Conservation (phyloP, 2,113 vertebrate species). For the Pachyramphus minor region DNA sequence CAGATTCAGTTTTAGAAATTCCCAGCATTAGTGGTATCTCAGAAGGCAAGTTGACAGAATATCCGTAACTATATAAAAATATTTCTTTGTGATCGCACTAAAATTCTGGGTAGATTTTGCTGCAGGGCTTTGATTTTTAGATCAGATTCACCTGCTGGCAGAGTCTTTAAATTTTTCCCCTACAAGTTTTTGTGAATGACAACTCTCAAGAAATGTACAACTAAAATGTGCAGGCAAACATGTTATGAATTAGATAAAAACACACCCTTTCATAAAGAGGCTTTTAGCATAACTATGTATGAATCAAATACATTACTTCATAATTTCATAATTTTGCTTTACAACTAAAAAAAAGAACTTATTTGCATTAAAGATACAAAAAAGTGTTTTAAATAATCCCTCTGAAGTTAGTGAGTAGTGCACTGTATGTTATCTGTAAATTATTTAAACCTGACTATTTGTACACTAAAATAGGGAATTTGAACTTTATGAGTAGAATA, state of each 20-base stretch:
- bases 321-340: background rate
- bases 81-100: background rate
- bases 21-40: background rate
- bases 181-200: background rate
- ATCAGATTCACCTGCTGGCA: background rate
- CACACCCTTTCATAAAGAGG: background rate
- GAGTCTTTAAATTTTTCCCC: background rate
- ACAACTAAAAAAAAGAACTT: background rate
- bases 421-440: background rate
- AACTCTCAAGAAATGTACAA: background rate
- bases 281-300: background rate
- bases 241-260: background rate
- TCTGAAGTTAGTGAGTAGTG: background rate
- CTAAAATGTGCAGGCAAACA: background rate
- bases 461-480: background rate
- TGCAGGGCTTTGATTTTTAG: background rate
- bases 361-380: background rate
- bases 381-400: background rate
- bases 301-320: background rate
- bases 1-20: background rate
- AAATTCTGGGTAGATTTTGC: background rate
- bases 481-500: background rate
- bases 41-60: background rate
- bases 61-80: background rate
- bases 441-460: background rate